Conservation (phyloP, 2,113 vertebrate species). For the Dicerorhinus sumatrensis region DNA sequence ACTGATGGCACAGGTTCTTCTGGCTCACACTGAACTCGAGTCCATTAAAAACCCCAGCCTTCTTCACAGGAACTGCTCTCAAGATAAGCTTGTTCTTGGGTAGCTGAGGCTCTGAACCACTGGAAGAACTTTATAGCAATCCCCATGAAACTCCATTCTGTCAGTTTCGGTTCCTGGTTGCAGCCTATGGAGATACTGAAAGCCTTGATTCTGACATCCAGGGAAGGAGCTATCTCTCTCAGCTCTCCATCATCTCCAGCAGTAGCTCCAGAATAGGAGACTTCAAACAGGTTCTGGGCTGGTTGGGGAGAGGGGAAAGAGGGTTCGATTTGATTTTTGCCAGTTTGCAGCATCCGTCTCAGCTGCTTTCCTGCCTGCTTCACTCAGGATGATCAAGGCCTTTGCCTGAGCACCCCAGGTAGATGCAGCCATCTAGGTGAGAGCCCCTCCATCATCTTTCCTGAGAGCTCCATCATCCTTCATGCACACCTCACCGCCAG, state of each 20-base stretch:
- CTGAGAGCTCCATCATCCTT: neutral
- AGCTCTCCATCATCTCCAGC: neutral
- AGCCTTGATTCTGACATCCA: neutral
- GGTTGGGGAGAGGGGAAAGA: rapidly evolving
- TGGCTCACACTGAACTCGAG: neutral
- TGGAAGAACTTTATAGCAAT: neutral
- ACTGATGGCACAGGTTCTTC: neutral
- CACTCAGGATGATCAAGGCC: neutral
- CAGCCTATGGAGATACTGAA: neutral
- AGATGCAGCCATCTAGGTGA: neutral
- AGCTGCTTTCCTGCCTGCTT: neutral
- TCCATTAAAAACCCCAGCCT: neutral
- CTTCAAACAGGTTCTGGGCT: neutral
- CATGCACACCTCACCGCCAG: neutral
- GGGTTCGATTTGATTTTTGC: neutral
- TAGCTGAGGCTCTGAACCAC: neutral
- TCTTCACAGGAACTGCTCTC: neutral
- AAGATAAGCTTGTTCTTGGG: neutral
- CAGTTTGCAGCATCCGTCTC: neutral
- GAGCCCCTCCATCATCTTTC: neutral
- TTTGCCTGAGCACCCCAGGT: neutral
- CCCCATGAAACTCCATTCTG: neutral
- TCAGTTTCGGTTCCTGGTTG: neutral
- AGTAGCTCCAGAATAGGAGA: neutral
- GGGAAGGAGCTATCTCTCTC: neutral